A percentile compares a stretch with the other conserved stretches of the same genome.
Conservation (phyloP, 37 sponge, comb jelly and placozoan species). For the Agelas oroides region DNA sequence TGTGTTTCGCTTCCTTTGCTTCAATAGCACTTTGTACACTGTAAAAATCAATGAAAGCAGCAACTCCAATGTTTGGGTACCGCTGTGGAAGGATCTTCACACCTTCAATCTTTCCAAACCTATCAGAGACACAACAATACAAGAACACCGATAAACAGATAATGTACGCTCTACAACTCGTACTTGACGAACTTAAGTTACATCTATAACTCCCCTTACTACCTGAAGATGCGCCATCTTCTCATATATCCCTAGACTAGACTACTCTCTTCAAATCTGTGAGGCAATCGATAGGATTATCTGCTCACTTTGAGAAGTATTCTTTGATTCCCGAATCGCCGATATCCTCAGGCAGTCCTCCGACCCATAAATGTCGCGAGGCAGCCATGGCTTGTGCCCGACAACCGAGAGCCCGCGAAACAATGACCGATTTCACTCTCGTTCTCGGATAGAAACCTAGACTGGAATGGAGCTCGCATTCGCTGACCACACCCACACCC, state of each 20-base stretch:
- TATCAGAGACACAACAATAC: not conserved
- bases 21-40: slow-evolving; percentile 70
- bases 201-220: too few species aligned
- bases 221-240: too few species aligned
- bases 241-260: too few species aligned
- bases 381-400: not conserved
- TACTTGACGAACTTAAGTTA: too few species aligned
- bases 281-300: too few species aligned
- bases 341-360: slow-evolving; percentile 78
- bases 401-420: too few species aligned
- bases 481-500: too few species aligned
- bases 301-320: slow-evolving; percentile 69
- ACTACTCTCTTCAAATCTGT: too few species aligned
- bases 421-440: too few species aligned
- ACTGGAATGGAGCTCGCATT: too few species aligned
- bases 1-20: slow-evolving; percentile 61
- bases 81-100: slow-evolving; percentile 83
- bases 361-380: slow-evolving; percentile 84
- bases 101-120: slow-evolving; percentile 86
- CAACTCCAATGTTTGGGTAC: slow-evolving; percentile 69
- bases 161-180: too few species aligned
- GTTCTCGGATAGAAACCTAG: too few species aligned
- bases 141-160: not conserved
- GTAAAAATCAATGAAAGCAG: slow-evolving; percentile 89
- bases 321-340: slow-evolving; percentile 58